These are phyloP conservation scores for Gila orcuttii DNA, from an alignment of 2,113 vertebrate genomes.

Conservation along the genomic window DNA sequence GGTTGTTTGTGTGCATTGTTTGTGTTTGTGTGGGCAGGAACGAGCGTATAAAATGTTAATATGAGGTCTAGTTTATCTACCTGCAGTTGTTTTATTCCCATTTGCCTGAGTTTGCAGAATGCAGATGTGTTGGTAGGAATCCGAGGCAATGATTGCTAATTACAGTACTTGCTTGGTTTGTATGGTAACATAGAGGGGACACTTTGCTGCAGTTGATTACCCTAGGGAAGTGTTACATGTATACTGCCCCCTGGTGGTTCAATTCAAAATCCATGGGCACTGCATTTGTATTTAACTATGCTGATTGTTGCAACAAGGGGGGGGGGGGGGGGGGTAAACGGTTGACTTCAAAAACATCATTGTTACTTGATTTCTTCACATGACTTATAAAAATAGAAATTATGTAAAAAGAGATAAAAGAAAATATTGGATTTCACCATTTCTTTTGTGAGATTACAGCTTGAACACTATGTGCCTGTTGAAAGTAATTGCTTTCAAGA, in stretches of 20 bases:
- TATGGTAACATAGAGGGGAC: constrained; percentile 33
- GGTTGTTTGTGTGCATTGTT: constrained; percentile 24
- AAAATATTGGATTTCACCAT: constrained; percentile 52
- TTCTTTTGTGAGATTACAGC: constrained; percentile 59
- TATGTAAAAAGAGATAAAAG: constrained; percentile 51
- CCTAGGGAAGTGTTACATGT: constrained; percentile 24
- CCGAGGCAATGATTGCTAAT: constrained; percentile 42
- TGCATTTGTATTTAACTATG: constrained; percentile 57
- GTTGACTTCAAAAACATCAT: constrained; percentile 71
- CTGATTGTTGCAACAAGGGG: background rate
- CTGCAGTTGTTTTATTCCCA: constrained; percentile 27
- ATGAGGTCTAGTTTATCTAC: constrained; percentile 49
- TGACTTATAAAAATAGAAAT: constrained; percentile 73
- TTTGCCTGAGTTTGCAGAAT: constrained; percentile 4
- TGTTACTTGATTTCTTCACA: constrained; percentile 63
- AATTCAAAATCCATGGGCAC: background rate
- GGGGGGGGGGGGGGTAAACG: no score
- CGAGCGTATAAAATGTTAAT: constrained; percentile 22
- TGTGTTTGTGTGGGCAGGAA: constrained; percentile 9
- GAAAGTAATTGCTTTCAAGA: constrained; percentile 45
- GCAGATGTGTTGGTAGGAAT: constrained; percentile 27
- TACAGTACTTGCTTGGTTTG: constrained; percentile 32
- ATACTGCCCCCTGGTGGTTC: constrained; percentile 57
- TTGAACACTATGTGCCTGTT: constrained; percentile 34
- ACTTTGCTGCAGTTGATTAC: constrained; percentile 32